phyloP scores from a whole-genome alignment of 2,113 vertebrate species.

The Chaenocephalus aceratus region DNA sequence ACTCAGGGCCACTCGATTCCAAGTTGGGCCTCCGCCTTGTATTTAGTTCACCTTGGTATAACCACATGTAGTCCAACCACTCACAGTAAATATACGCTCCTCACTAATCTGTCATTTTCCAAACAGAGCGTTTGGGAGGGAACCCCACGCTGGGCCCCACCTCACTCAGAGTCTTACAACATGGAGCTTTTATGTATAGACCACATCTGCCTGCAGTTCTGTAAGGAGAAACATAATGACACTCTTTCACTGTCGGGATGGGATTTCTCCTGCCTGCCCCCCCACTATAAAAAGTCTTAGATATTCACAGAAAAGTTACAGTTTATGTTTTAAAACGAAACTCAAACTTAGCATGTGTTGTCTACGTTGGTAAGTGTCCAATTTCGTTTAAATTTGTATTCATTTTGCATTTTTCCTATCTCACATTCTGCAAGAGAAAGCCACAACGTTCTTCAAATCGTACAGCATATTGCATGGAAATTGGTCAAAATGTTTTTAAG shows the following conservation, averaged over 20 bases:
- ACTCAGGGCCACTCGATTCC: conserved; percentile 9
- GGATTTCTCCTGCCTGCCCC: conserved; percentile 32
- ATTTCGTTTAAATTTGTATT: no score
- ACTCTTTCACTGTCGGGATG: conserved; percentile 63
- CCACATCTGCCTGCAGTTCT: conserved; percentile 56
- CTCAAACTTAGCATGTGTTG: neutral
- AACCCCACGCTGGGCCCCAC: conserved; percentile 54
- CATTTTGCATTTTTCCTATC: no score
- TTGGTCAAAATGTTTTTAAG: neutral
- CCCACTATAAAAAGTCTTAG: conserved; percentile 42
- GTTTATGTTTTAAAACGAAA: neutral
- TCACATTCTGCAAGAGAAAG: no score
- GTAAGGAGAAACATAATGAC: conserved; percentile 64
- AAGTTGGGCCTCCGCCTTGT: conserved; percentile 42
- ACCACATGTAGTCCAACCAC: conserved; percentile 64
- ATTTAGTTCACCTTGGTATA: conserved; percentile 72
- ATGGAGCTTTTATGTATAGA: conserved; percentile 62
- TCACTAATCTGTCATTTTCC: conserved; percentile 58
- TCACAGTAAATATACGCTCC: conserved; percentile 28
- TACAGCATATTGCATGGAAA: no score
- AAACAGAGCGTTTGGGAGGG: conserved; percentile 41
- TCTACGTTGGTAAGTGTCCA: neutral
- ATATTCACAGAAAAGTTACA: neutral
- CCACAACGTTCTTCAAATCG: no score
- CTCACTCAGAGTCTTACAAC: conserved; percentile 40